phyloP scores from a whole-genome alignment of 2,113 vertebrate genomes.

The Vulpes ferrilata region DNA sequence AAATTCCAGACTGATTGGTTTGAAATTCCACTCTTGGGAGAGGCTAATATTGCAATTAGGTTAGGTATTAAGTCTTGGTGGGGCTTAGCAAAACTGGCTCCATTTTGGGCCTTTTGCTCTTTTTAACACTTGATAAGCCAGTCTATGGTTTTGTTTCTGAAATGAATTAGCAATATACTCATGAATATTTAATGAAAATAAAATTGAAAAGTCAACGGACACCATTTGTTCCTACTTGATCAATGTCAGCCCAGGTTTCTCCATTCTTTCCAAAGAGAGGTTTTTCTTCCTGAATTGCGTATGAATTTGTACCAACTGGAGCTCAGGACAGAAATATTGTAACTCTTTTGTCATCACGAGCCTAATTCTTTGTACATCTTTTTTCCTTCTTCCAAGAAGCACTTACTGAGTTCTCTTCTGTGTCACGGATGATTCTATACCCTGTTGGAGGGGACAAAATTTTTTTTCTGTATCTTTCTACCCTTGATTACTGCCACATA shows the following conservation, averaged over 20 bases:
- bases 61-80: not conserved
- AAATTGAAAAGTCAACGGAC: slow-evolving; percentile 41
- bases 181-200: slow-evolving; percentile 54
- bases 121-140: not conserved
- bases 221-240: slow-evolving; percentile 31
- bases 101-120: not conserved
- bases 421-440: not conserved
- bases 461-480: not conserved
- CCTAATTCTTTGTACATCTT: not conserved
- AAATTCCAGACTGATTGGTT: not conserved
- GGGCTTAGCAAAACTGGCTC: not conserved
- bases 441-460: not conserved
- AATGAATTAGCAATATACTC: slow-evolving; percentile 57
- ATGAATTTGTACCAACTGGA: not conserved
- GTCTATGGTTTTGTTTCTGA: not conserved
- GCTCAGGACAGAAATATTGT: not conserved
- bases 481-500: not conserved
- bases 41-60: not conserved
- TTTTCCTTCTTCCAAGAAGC: not conserved
- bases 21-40: not conserved
- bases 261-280: not conserved
- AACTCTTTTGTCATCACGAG: not conserved
- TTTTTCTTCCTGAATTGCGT: slow-evolving; percentile 22
- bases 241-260: not conserved
- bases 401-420: not conserved